A percentile compares a stretch with the other conserved stretches of the same genome.
These are phyloP conservation scores for Drosophila watanabei DNA, from an alignment of 1,140 invertebrate species.

Conservation along the genomic window DNA sequence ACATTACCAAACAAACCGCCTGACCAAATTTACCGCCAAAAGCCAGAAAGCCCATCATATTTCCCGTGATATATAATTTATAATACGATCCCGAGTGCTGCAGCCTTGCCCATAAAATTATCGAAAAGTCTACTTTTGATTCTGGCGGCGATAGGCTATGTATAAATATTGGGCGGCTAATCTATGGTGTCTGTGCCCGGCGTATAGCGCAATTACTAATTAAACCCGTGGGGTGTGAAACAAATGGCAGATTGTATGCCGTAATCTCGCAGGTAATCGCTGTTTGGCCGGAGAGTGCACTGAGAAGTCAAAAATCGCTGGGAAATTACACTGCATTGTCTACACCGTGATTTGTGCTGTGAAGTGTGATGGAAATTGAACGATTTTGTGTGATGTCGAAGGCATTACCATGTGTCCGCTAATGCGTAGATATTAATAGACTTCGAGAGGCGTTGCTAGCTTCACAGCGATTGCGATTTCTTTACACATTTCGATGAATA, in stretches of 20 bases:
- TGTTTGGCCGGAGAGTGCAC: background rate
- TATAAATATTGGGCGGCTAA: slow-evolving; percentile 20
- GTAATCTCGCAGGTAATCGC: slow-evolving; percentile 34
- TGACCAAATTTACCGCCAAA: slow-evolving; percentile 27
- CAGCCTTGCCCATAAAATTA: slow-evolving; percentile 2
- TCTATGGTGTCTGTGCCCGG: slow-evolving; percentile 19
- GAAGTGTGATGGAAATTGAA: slow-evolving; percentile 4
- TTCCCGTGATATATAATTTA: slow-evolving; percentile 17
- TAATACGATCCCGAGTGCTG: slow-evolving; percentile 11
- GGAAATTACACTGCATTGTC: background rate
- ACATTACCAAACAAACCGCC: slow-evolving; percentile 16
- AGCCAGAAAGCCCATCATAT: slow-evolving; percentile 21
- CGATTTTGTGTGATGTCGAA: slow-evolving; percentile 17
- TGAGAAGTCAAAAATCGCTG: slow-evolving; percentile 1
- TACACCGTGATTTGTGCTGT: slow-evolving; percentile 4
- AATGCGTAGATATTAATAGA: slow-evolving; percentile 31
- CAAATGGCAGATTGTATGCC: slow-evolving; percentile 25
- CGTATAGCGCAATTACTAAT: slow-evolving; percentile 22
- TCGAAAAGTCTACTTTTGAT: slow-evolving; percentile 20
- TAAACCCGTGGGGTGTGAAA: slow-evolving; percentile 35
- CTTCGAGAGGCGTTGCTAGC: background rate
- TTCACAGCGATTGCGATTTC: background rate
- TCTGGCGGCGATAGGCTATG: slow-evolving; percentile 31
- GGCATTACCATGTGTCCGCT: slow-evolving; percentile 18
- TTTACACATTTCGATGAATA: background rate